phyloP scores from a whole-genome alignment of 35 echinoderm and acorn worm species.

The Amphiura filiformis region DNA sequence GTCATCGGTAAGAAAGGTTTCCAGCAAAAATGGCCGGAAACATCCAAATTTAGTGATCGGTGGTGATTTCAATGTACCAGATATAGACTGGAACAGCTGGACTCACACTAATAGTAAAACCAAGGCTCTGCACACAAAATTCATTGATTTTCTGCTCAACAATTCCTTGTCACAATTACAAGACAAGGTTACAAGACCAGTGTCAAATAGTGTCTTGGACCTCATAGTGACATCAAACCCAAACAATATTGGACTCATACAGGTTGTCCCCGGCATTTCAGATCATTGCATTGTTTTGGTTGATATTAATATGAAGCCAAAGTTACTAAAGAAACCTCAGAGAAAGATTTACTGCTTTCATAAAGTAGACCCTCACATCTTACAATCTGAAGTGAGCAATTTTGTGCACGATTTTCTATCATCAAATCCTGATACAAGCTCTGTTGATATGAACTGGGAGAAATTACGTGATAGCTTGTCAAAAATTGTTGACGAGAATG shows the following conservation, averaged over 20 bases:
- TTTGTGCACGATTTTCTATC: not conserved
- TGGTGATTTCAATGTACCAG: slow-evolving; percentile 34
- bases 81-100: slow-evolving; percentile 16
- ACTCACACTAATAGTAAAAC: not conserved
- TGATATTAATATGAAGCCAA: slow-evolving; percentile 12
- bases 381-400: not conserved
- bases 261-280: not conserved
- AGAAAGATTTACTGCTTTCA: not conserved
- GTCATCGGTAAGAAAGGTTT: not conserved
- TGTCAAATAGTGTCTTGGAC: slow-evolving; percentile 12
- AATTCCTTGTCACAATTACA: slow-evolving; percentile 5
- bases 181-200: slow-evolving; percentile 20
- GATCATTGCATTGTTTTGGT: slow-evolving; percentile 14
- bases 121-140: not conserved
- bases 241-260: not conserved
- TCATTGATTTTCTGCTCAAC: slow-evolving; percentile 16
- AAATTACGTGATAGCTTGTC: not conserved
- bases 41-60: slow-evolving; percentile 21
- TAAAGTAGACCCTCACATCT: not conserved
- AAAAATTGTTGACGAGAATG: not conserved
- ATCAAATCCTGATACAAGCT: not conserved
- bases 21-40: not conserved
- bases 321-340: not conserved
- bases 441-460: not conserved
- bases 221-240: slow-evolving; percentile 6